Evolutionary conservation across 2,888 invertebrate species (phyloP).

Genomic region (Sarcophaga variegata): DNA sequence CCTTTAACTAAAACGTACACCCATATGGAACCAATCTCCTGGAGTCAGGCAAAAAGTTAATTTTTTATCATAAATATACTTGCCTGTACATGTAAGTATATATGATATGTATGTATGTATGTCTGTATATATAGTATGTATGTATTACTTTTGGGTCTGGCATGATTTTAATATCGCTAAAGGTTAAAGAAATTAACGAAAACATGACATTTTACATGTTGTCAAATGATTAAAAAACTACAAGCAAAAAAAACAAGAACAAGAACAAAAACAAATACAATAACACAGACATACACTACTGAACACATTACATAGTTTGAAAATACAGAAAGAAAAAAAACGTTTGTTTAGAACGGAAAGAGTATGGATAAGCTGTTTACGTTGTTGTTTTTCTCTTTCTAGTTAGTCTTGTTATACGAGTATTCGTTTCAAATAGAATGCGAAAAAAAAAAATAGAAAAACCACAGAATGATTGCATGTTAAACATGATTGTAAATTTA

Average conservation of each 20-base stretch:
- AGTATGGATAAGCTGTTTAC: neutral
- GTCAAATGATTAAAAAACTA: constrained; percentile 77
- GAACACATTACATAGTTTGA: neutral
- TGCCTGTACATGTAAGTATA: too few relatives aligned
- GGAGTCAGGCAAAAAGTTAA: neutral
- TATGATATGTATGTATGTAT: too few relatives aligned
- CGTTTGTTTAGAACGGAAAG: neutral
- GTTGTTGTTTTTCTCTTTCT: neutral
- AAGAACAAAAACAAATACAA: neutral
- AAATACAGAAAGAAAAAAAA: neutral
- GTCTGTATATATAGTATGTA: too few relatives aligned
- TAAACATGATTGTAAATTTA: constrained; percentile 52
- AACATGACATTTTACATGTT: constrained; percentile 74
- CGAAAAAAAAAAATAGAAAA: neutral
- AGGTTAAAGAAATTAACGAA: constrained; percentile 70
- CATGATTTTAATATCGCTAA: constrained; percentile 49
- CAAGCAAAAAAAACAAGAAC: neutral
- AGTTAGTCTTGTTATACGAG: constrained; percentile 5
- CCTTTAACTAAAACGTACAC: too few relatives aligned
- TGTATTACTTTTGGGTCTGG: constrained; percentile 23
- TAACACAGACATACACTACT: neutral
- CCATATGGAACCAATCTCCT: too few relatives aligned
- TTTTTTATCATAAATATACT: neutral
- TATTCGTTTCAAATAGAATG: constrained; percentile 34
- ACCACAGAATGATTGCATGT: constrained; percentile 62